phyloP scores from a whole-genome alignment of 2,113 vertebrate species.

The Chauna torquata region DNA sequence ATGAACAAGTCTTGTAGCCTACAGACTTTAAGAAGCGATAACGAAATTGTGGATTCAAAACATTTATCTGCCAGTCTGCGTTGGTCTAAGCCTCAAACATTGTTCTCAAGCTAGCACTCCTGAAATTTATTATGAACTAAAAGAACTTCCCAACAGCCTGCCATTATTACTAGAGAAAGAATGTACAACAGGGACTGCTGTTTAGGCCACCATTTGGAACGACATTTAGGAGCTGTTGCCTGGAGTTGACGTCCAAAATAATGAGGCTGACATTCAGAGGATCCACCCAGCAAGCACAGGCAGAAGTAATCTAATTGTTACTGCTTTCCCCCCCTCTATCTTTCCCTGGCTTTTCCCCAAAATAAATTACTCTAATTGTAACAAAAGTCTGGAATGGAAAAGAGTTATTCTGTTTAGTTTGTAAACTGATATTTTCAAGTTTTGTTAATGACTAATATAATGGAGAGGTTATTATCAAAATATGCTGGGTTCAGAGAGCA shows the following conservation, averaged over 20 bases:
- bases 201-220: slow-evolving; percentile 46
- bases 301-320: slow-evolving; percentile 45
- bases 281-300: slow-evolving; percentile 42
- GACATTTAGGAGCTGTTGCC: not conserved
- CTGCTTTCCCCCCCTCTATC: not conserved
- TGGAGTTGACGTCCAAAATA: slow-evolving; percentile 38
- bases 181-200: slow-evolving; percentile 41
- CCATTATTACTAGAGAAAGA: slow-evolving; percentile 58
- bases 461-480: slow-evolving; percentile 48
- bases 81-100: slow-evolving; percentile 53
- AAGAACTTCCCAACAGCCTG: slow-evolving; percentile 43
- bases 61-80: slow-evolving; percentile 42
- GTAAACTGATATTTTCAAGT: slow-evolving; percentile 61
- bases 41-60: not conserved
- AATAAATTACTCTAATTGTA: slow-evolving; percentile 51
- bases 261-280: slow-evolving; percentile 52
- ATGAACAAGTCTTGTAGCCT: not conserved
- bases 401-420: slow-evolving; percentile 43
- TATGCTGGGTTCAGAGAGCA: not conserved
- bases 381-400: slow-evolving; percentile 14
- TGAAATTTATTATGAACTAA: slow-evolving; percentile 67
- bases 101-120: slow-evolving; percentile 50
- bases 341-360: slow-evolving; percentile 15
- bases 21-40: slow-evolving; percentile 26
- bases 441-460: slow-evolving; percentile 45